phyloP scores from a whole-genome alignment of 2,113 vertebrate species.

The Zosterops borbonicus region DNA sequence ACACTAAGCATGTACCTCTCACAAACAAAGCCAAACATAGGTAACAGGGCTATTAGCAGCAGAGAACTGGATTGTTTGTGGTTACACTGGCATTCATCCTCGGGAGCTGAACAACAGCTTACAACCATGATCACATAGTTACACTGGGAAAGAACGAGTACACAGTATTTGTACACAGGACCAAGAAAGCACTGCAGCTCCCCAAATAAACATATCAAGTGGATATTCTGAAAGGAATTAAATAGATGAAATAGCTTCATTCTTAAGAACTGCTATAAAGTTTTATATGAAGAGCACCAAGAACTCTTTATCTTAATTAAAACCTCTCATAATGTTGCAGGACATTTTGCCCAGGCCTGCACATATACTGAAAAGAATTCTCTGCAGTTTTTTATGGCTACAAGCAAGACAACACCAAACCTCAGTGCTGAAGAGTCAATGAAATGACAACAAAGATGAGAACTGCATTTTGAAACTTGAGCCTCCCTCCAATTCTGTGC shows the following conservation, averaged over 20 bases:
- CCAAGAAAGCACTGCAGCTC: not conserved
- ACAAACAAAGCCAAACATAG: not conserved
- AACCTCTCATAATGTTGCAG: not conserved
- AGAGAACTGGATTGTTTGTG: not conserved
- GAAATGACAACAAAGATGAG: not conserved
- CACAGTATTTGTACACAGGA: not conserved
- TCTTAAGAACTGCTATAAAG: not conserved
- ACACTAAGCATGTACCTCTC: not conserved
- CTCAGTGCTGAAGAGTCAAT: not conserved
- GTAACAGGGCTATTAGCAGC: not conserved
- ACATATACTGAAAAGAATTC: not conserved
- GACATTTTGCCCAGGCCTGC: not conserved
- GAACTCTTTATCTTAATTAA: not conserved
- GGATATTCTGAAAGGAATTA: not conserved
- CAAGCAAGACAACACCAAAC: not conserved
- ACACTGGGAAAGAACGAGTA: not conserved
- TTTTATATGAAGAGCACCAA: not conserved
- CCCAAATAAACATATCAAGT: not conserved
- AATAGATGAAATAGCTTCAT: not conserved
- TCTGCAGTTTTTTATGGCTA: not conserved
- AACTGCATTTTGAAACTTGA: constrained; percentile 6
- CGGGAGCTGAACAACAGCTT: not conserved
- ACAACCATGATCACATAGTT: accelerated
- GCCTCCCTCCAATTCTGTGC: not conserved
- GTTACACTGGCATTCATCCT: not conserved